These are phyloP conservation scores for Oligia latruncula DNA, from an alignment of 2,888 invertebrate species.

Conservation along the genomic window DNA sequence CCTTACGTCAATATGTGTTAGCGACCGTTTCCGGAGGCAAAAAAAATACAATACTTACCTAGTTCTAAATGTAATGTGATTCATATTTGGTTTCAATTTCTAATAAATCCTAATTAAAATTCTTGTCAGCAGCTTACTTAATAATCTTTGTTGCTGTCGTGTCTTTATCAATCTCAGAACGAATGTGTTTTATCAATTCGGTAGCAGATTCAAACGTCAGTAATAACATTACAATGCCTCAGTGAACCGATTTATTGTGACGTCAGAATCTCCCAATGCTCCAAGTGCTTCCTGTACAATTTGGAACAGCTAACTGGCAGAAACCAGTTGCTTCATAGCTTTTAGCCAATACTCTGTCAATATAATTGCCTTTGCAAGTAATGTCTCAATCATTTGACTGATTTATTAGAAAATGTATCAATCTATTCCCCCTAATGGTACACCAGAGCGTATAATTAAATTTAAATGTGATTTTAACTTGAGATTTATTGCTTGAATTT, in stretches of 20 bases:
- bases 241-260: constrained; percentile 6
- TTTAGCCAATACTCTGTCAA: constrained; percentile 24
- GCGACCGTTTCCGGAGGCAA: too few species aligned
- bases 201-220: background rate
- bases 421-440: constrained; percentile 24
- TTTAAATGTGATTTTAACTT: constrained; percentile 39
- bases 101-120: background rate
- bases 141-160: background rate
- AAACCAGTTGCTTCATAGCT: constrained; percentile 33
- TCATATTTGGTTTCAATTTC: background rate
- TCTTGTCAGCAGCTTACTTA: background rate
- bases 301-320: constrained; percentile 31
- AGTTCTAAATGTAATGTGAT: too few species aligned
- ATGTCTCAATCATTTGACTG: constrained; percentile 57
- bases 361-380: constrained; percentile 48
- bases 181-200: background rate
- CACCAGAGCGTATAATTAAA: constrained; percentile 43
- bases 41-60: background rate
- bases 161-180: background rate
- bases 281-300: constrained; percentile 38
- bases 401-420: constrained; percentile 46
- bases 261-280: constrained; percentile 11
- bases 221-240: constrained; percentile 4
- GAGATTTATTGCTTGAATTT: constrained; percentile 38
- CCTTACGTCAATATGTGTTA: too few species aligned